Conservation (phyloP, 2,113 vertebrate species). For the Piaya cayana region DNA sequence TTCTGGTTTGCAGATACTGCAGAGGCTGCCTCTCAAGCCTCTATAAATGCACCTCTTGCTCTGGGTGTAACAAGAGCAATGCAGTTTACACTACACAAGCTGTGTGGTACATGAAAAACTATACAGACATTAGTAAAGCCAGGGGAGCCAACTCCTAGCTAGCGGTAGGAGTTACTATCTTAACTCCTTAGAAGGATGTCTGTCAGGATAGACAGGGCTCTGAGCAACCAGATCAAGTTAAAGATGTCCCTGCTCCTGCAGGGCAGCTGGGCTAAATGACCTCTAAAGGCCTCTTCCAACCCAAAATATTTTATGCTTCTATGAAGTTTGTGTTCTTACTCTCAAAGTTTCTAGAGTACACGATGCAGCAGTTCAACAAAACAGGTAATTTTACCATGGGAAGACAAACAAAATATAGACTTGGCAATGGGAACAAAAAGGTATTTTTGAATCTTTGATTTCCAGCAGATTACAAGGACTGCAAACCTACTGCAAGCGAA, state of each 20-base stretch:
- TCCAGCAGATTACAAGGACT: not conserved
- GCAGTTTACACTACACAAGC: not conserved
- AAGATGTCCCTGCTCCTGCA: too few species aligned
- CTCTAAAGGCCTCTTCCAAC: too few species aligned
- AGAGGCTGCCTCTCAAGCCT: not conserved
- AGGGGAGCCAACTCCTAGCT: not conserved
- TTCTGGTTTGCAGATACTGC: not conserved
- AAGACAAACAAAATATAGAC: not conserved
- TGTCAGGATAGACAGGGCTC: too few species aligned
- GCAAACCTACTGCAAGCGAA: not conserved
- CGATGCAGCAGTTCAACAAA: not conserved
- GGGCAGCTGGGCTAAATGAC: too few species aligned
- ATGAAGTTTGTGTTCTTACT: not conserved
- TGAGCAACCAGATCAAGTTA: too few species aligned
- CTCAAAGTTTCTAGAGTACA: not conserved
- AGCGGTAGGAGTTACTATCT: not conserved
- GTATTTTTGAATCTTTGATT: not conserved
- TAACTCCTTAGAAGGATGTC: not conserved
- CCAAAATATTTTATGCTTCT: too few species aligned
- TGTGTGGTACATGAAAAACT: not conserved
- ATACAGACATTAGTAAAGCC: fast-evolving
- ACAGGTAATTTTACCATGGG: not conserved
- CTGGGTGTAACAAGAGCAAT: fast-evolving
- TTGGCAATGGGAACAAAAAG: not conserved
- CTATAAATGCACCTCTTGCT: fast-evolving